Base-by-base conservation (phyloP, 1,140 invertebrate genomes). In the Dryas iulia region DNA sequence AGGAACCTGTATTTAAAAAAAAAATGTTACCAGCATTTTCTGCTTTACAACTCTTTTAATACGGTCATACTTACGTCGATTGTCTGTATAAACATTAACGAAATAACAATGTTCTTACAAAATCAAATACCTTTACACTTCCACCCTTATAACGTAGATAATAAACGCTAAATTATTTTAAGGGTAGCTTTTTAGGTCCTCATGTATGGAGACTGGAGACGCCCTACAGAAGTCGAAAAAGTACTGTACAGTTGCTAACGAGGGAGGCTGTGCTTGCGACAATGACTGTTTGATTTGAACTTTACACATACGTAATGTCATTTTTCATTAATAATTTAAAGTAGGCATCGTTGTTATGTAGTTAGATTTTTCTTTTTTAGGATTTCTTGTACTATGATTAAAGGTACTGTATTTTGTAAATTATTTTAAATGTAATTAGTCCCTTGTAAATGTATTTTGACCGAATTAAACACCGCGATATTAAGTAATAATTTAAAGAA, bases 191-290 rank as follows among this genome's bases (percentile, higher is more conserved):
- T 65, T 76, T 63, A 58, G 60, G 69, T 73, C 72, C 74, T 80
- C 79, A 84, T 73, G 79, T 84, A 80, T 76, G 73, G n/a, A n/a
- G n/a, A 54, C 82, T 76, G 66, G 82, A 82, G 77, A 84, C 74
- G 63, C 84, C 80, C 83, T 83, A 86, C 71, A 79, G 79, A 78
- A 89, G 83, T 87, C 83, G 84, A 89, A 86, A 87, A 89, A 83
- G 79, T 84, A 75, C 73, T 78, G 72, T 74, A 64, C 77, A 84
- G 80, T 84, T 82, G 73, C 84, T 89, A 89, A 89, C 84, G 86
- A 89, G 83, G 74, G 76, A 77, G 82, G 76, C 74, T 84, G 79
- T 78, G 69, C 76, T 81, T 84, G 72, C 68, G 71, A 79, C 80
- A 62, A 63, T 59, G 59, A 59, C 59, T 63, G 39, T 57, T 14